Evolutionary conservation across 1,140 invertebrate genomes (phyloP), one percentile per base, ranked within the genome.

Genomic region (Eriocheir sinensis): DNA sequence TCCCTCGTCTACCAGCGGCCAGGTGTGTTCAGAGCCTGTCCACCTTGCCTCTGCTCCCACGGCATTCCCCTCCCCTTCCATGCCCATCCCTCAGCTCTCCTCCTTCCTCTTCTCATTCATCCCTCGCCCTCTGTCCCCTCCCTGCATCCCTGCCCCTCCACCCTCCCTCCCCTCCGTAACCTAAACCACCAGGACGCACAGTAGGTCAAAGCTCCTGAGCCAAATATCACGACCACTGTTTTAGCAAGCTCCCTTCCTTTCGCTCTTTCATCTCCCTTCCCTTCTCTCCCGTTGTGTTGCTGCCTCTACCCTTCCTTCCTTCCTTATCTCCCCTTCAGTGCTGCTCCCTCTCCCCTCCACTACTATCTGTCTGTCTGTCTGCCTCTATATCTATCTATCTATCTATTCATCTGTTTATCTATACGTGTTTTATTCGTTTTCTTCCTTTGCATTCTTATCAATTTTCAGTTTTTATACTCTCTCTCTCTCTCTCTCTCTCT

Each of bases 401-500:
- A 15, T 0, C 34, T 81, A 12, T 72, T n/a, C 60, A 15, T 12
- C n/a, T 85, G 34, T 32, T 72, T 72, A n/a, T n/a, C n/a, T 72
- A 6, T 72, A 12, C 27, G 53, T 8, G 53, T 72, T 72, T 72
- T 8, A 15, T 48, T n/a, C n/a, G n/a, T n/a, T n/a, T n/a, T n/a
- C n/a, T n/a, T n/a, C n/a, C n/a, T n/a, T n/a, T n/a, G n/a, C n/a
- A n/a, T n/a, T n/a, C n/a, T n/a, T 48, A 15, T 48, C 15, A 15
- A 15, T 8, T 9, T 15, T 72, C 27, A 27, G 6, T 9, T 72
- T 72, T 85, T 3, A 34, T 12, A 30, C 9, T 86, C 27, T 41
- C 40, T 86, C 83, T 86, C 40, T 86, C 83, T 40, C 34, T 86
- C 36, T 86, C 83, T 86, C 40, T 86, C 34, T 86, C 83, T 86